Evolutionary conservation across 1,140 invertebrate species (phyloP).

Genomic region (Bombus cullumanus): DNA sequence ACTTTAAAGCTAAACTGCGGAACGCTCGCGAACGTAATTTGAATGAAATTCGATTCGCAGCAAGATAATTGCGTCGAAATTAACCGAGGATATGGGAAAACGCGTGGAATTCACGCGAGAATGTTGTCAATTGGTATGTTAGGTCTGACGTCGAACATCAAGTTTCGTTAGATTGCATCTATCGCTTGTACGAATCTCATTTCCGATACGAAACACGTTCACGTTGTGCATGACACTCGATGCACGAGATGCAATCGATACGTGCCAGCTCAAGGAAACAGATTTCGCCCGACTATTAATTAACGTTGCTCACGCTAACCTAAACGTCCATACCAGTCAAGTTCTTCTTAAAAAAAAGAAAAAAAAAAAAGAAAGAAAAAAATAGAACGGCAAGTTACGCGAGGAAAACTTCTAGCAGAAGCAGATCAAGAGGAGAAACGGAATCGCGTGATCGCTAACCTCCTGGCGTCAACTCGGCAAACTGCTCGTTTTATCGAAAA

Average conservation of each 20-base stretch:
- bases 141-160: not conserved
- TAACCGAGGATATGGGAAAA: not conserved
- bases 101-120: not conserved
- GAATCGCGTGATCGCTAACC: slow-evolving; percentile 27
- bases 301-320: slow-evolving; percentile 2
- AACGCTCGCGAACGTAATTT: too few species aligned
- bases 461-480: not conserved
- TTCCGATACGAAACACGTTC: slow-evolving; percentile 24
- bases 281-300: slow-evolving; percentile 23
- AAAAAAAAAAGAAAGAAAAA: not conserved
- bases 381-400: slow-evolving; percentile 36
- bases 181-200: not conserved
- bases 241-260: slow-evolving; percentile 10
- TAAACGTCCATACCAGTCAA: not conserved
- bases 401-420: slow-evolving; percentile 43
- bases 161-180: not conserved
- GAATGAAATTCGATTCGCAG: not conserved
- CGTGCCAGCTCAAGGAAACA: slow-evolving; percentile 10
- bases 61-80: not conserved
- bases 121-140: not conserved
- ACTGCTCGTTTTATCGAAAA: slow-evolving; percentile 4
- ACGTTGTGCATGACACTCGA: slow-evolving; percentile 4
- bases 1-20: not conserved
- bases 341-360: not conserved
- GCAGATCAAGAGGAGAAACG: not conserved